These are phyloP conservation scores for Pseudococcus jackbeardsleyi DNA, from an alignment of 2,888 invertebrate genomes.

Conservation along the genomic window DNA sequence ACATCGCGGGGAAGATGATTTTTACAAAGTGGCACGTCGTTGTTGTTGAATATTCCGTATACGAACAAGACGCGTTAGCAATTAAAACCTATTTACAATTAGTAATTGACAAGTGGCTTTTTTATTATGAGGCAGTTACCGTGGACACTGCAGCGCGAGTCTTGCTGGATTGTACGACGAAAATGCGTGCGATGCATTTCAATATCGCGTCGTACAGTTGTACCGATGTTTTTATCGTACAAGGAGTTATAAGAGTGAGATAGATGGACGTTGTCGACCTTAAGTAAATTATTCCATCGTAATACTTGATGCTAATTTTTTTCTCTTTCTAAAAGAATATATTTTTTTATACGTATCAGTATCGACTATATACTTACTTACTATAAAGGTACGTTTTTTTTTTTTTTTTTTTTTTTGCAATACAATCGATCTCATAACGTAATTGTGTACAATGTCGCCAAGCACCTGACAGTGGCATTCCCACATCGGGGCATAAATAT, in stretches of 20 bases:
- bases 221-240: neutral
- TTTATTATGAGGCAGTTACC: neutral
- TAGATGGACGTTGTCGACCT: neutral
- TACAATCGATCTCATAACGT: neutral
- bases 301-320: neutral
- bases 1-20: no score
- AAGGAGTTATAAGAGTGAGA: neutral
- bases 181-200: slow-evolving; percentile 17
- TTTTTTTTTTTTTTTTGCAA: neutral
- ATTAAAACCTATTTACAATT: slow-evolving; percentile 63
- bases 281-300: slow-evolving; percentile 32
- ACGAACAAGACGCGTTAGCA: slow-evolving; percentile 48
- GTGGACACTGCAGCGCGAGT: slow-evolving; percentile 5
- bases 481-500: neutral
- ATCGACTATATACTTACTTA: neutral
- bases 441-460: slow-evolving; percentile 7
- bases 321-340: neutral
- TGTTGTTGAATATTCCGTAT: slow-evolving; percentile 14
- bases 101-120: slow-evolving; percentile 62
- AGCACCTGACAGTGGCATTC: neutral
- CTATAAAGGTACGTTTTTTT: neutral
- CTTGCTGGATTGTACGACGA: neutral
- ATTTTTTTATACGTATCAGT: neutral
- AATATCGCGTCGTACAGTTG: neutral
- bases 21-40: neutral